Base-by-base conservation (phyloP, 2,888 invertebrate genomes). In the Tanypteryx hageni region DNA sequence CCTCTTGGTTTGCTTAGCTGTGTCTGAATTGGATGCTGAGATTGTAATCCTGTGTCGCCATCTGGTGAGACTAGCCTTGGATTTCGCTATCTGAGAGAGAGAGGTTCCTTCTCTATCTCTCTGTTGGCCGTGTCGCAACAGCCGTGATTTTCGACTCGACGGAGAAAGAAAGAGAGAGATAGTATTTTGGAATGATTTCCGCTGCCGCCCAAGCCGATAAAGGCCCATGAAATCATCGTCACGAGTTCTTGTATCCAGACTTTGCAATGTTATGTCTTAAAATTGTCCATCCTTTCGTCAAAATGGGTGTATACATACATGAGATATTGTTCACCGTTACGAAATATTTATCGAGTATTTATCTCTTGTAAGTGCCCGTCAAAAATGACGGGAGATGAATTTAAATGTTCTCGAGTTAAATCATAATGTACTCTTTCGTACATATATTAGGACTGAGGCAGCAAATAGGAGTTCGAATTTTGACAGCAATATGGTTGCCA, bases 171-270 rank as follows among this genome's bases (percentile, higher is more conserved):
- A 68, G 68, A 11, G 16, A 18, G 18, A 68, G 68, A 68, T 68
- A 68, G 18, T 68, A 22, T 68, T 68, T 68, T n/a, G 68, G 68
- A 68, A 68, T 68, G 68, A 68, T 68, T 68, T 68, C 68, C 22
- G 68, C 68, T 68, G 18, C 68, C 22, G 68, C 68, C 68, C 68
- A 68, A n/a, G 18, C 68, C 18, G 68, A 68, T 68, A 68, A 68
- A 68, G 22, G 18, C 16, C n/a, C 22, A 22, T 68, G 68, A 22
- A n/a, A 18, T 68, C 68, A 68, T 68, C 18, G 22, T 68, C n/a
- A 68, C n/a, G 4, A 44, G 44, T 44, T 44, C 44, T 44, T 44
- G 44, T 3, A 16, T n/a, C n/a, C 68, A 68, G n/a, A 8, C 68
- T 7, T 68, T 68, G 16, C 1, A 68, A 68, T 68, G 5, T 16